These are phyloP conservation scores for Zonotrichia leucophrys DNA, from an alignment of 2,113 vertebrate genomes.

Conservation along the genomic window DNA sequence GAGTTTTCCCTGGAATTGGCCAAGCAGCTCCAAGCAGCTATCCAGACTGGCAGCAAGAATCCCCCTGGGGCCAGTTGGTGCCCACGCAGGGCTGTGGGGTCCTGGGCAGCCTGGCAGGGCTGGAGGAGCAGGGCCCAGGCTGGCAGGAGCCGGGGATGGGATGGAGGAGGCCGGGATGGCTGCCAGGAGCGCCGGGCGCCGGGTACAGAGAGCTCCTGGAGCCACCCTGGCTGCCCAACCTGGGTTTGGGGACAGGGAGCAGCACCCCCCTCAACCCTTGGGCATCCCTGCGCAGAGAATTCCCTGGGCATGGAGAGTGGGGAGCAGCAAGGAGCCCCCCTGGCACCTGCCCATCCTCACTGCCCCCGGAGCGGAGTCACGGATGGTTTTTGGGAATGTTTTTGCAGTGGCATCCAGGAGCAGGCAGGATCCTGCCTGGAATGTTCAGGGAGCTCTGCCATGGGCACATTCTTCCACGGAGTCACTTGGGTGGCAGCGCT, in stretches of 20 bases:
- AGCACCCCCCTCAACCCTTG: no score
- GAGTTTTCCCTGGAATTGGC: neutral
- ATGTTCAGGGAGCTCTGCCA: conserved; percentile 41
- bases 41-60: neutral
- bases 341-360: neutral
- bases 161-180: neutral
- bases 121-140: neutral
- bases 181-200: neutral
- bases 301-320: rapidly evolving
- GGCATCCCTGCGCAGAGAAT: neutral
- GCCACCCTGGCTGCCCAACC: neutral
- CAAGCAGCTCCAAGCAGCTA: rapidly evolving
- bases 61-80: neutral
- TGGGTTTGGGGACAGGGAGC: neutral
- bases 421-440: conserved; percentile 58
- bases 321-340: neutral
- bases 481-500: neutral
- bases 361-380: neutral
- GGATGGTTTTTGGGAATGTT: conserved; percentile 16
- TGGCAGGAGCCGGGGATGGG: neutral
- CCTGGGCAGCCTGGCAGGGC: rapidly evolving
- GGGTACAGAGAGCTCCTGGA: neutral
- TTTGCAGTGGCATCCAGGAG: conserved; percentile 28
- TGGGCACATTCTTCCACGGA: neutral
- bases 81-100: rapidly evolving